phyloP scores from a whole-genome alignment of 2,113 vertebrate species.

The Oreochromis tanganicae region DNA sequence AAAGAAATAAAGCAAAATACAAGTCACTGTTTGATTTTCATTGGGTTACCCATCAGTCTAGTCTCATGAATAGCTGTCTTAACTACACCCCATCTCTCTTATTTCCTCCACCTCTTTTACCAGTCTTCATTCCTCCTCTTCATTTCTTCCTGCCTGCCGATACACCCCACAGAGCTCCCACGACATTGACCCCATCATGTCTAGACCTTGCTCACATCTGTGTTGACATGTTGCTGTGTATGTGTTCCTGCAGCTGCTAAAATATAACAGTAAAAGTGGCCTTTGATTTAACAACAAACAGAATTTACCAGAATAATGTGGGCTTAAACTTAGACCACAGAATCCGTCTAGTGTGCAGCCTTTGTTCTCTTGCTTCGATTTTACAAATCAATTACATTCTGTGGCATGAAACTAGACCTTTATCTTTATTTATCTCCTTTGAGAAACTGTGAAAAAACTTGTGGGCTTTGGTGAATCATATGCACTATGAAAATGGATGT shows the following conservation, averaged over 20 bases:
- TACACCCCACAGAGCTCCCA: slow-evolving; percentile 57
- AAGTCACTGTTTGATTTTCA: background rate
- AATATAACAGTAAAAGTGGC: slow-evolving; percentile 35
- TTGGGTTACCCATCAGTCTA: background rate
- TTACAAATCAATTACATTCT: background rate
- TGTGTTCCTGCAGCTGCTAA: slow-evolving; percentile 56
- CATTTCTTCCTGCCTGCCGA: background rate
- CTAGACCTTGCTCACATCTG: background rate
- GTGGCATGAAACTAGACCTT: background rate
- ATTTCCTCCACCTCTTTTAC: background rate
- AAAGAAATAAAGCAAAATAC: background rate
- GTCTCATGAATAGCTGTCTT: background rate
- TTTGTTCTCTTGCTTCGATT: background rate
- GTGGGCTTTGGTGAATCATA: background rate
- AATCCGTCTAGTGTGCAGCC: background rate
- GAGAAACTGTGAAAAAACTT: background rate
- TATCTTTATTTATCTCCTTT: background rate
- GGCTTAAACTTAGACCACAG: background rate
- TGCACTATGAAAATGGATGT: background rate
- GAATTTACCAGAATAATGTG: background rate
- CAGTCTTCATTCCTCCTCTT: background rate
- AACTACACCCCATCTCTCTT: background rate
- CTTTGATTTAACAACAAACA: slow-evolving; percentile 40
- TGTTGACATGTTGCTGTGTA: background rate
- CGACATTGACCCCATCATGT: slow-evolving; percentile 45